A percentile compares a stretch with the other conserved stretches of the same genome.
Evolutionary conservation across 2,113 vertebrate genomes (phyloP).

Genomic region (Spheniscus mendiculus): DNA sequence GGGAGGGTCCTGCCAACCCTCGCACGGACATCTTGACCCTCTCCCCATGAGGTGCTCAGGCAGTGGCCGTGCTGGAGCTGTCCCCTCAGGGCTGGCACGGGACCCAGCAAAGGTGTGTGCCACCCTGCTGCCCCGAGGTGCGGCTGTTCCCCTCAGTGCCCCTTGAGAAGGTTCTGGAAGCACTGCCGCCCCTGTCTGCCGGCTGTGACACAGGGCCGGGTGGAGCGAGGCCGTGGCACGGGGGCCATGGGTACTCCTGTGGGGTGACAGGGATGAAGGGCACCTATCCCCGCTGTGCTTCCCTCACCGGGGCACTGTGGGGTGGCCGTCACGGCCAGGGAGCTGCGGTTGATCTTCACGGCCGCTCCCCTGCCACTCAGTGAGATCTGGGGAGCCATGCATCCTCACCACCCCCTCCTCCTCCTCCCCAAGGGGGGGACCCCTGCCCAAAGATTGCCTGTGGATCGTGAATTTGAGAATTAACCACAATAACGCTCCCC

Average conservation of each 20-base stretch:
- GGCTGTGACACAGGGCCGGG: rapidly evolving
- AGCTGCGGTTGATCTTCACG: not conserved
- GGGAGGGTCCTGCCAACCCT: not conserved
- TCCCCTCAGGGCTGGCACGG: not conserved
- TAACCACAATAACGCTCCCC: not conserved
- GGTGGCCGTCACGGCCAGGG: rapidly evolving
- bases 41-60: not conserved
- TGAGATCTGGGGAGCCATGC: rapidly evolving
- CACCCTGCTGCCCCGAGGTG: not conserved
- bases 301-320: rapidly evolving
- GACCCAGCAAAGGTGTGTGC: rapidly evolving
- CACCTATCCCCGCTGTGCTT: not conserved
- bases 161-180: not conserved
- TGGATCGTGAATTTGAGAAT: rapidly evolving
- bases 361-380: rapidly evolving
- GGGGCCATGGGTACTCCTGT: too few relatives aligned
- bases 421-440: not conserved
- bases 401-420: not conserved
- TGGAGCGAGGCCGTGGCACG: rapidly evolving
- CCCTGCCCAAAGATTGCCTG: not conserved
- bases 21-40: not conserved
- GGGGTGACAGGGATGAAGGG: not conserved
- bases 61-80: rapidly evolving
- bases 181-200: not conserved
- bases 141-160: not conserved